phyloP scores from a whole-genome alignment of 2,888 invertebrate genomes.

The Rhogogaster chlorosoma region DNA sequence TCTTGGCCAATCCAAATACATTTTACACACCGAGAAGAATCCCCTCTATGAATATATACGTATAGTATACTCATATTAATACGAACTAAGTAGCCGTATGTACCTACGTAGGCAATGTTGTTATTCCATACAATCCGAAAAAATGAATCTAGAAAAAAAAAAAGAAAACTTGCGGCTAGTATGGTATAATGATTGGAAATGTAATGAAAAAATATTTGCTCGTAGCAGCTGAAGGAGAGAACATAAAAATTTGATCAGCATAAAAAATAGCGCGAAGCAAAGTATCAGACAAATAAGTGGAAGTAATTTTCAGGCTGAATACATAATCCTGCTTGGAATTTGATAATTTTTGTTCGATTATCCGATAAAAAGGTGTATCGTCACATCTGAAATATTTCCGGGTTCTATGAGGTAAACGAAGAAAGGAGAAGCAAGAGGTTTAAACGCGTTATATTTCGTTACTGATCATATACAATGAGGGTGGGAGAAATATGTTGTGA shows the following conservation, averaged over 20 bases:
- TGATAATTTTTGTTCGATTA: neutral
- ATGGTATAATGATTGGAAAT: neutral
- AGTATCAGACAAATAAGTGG: neutral
- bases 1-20: slow-evolving; percentile 59
- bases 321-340: too few species aligned
- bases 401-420: neutral
- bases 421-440: neutral
- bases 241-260: neutral
- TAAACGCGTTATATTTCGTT: slow-evolving; percentile 1
- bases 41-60: neutral
- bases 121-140: neutral
- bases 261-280: neutral
- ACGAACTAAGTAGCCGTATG: neutral
- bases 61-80: neutral
- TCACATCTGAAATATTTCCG: neutral
- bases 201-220: neutral
- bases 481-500: slow-evolving; percentile 27
- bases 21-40: neutral
- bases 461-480: neutral
- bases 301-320: neutral
- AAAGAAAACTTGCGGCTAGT: neutral
- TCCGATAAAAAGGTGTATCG: neutral
- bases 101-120: neutral
- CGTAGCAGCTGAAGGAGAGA: neutral
- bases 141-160: neutral